Evolutionary conservation across 2,797 vertebrate species (phyloP).

Genomic region (Gymnodraco acuticeps): DNA sequence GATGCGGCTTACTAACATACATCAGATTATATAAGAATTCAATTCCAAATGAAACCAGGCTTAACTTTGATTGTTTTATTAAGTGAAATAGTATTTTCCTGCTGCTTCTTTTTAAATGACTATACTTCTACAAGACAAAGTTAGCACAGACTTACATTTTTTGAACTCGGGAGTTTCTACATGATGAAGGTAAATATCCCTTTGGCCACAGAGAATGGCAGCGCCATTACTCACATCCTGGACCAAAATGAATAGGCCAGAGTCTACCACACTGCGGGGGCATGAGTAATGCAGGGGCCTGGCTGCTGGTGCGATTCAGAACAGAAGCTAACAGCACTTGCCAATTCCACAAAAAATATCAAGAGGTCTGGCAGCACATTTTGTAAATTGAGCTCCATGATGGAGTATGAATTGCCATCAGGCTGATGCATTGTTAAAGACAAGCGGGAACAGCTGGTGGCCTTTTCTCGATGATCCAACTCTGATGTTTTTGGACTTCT

Average conservation of each 20-base stretch:
- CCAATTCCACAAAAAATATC: slow-evolving; percentile 82
- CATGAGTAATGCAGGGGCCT: slow-evolving; percentile 77
- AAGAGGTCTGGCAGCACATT: slow-evolving; percentile 75
- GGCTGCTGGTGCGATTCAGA: slow-evolving; percentile 71
- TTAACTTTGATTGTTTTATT: not conserved
- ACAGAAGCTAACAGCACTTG: slow-evolving; percentile 71
- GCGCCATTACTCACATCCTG: slow-evolving; percentile 72
- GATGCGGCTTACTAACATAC: slow-evolving; percentile 1
- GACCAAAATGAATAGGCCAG: slow-evolving; percentile 74
- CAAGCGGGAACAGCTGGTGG: slow-evolving; percentile 75
- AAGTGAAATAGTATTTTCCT: not conserved
- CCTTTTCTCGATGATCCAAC: slow-evolving; percentile 72
- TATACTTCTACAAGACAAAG: slow-evolving; percentile 8
- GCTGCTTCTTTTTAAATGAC: slow-evolving; percentile 2
- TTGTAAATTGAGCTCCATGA: slow-evolving; percentile 75
- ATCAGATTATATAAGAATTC: not conserved
- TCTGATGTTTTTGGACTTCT: slow-evolving; percentile 62
- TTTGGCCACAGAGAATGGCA: slow-evolving; percentile 71
- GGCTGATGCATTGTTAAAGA: slow-evolving; percentile 75
- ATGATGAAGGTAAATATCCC: slow-evolving; percentile 79
- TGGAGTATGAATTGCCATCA: slow-evolving; percentile 67
- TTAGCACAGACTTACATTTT: slow-evolving; percentile 30
- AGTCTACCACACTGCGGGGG: slow-evolving; percentile 69
- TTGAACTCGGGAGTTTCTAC: slow-evolving; percentile 62
- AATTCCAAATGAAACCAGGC: slow-evolving; percentile 5